Percentiles rank a stretch among this genome's conserved stretches.
phyloP scores from a whole-genome alignment of 2,888 invertebrate genomes.

The Sesia bembeciformis region DNA sequence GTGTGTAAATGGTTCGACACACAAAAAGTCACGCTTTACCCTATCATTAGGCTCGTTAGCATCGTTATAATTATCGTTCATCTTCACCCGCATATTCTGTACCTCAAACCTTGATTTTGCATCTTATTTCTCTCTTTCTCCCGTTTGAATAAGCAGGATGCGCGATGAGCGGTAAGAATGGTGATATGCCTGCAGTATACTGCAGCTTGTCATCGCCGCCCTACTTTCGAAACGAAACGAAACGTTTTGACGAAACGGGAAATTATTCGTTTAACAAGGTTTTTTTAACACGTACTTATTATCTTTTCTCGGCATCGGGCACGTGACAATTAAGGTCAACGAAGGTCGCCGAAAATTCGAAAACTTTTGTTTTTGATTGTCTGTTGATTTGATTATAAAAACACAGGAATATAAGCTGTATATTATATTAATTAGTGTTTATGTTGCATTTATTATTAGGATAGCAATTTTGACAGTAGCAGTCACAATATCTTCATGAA shows the following conservation, averaged over 20 bases:
- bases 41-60: slow-evolving; percentile 37
- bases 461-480: too few relatives aligned
- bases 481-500: too few relatives aligned
- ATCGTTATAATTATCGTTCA: slow-evolving; percentile 34
- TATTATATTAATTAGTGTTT: not conserved
- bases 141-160: slow-evolving; percentile 1
- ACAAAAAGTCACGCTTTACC: slow-evolving; percentile 13
- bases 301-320: slow-evolving; percentile 1
- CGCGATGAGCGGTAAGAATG: slow-evolving; percentile 1
- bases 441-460: not conserved
- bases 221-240: slow-evolving; percentile 30
- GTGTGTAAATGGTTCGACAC: not conserved
- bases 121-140: slow-evolving; percentile 6
- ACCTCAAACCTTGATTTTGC: slow-evolving; percentile 12
- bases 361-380: not conserved
- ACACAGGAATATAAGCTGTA: not conserved
- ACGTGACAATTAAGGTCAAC: slow-evolving; percentile 5
- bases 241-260: slow-evolving; percentile 22
- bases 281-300: slow-evolving; percentile 12
- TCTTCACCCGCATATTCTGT: slow-evolving; percentile 14
- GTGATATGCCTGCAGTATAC: slow-evolving; percentile 7
- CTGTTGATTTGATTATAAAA: not conserved
- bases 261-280: slow-evolving; percentile 10
- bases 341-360: not conserved
- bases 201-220: slow-evolving; percentile 10